Conservation (phyloP, 2,888 invertebrate genomes). For the Campaea margaritaria region DNA sequence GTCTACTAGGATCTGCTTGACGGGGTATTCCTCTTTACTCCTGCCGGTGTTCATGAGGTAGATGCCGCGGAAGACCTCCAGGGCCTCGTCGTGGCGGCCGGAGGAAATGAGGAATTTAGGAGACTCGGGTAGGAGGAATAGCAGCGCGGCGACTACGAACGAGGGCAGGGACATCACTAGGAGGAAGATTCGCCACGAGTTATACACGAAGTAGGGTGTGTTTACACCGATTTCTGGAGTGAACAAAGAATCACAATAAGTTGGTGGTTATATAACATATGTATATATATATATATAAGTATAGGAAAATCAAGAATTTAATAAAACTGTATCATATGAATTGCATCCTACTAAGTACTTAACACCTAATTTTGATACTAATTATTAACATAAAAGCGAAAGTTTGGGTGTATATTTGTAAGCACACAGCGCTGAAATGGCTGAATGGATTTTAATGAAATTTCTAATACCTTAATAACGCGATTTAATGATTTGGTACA, state of each 20-base stretch:
- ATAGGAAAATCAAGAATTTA: no score
- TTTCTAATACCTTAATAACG: no score
- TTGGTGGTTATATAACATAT: no score
- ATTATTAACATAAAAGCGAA: no score
- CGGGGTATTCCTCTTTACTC: constrained; percentile 90
- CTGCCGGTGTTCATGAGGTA: constrained; percentile 93
- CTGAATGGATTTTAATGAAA: no score
- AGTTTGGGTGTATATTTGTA: no score
- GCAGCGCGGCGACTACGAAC: constrained; percentile 92
- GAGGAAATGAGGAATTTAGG: constrained; percentile 94
- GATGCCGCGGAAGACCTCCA: constrained; percentile 92
- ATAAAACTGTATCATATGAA: no score
- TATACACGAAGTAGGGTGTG: constrained; percentile 90
- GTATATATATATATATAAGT: no score
- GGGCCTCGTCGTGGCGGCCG: constrained; percentile 91
- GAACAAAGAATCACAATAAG: background rate
- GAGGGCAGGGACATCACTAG: constrained; percentile 95
- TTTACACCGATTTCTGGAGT: constrained; percentile 87
- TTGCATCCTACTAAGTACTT: no score
- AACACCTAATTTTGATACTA: no score
- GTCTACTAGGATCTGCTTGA: constrained; percentile 88
- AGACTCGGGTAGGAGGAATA: constrained; percentile 95
- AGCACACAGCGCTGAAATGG: no score
- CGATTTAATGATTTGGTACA: no score
- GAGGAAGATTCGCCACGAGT: constrained; percentile 97